A percentile compares a stretch with the other conserved stretches of the same genome.
These are phyloP conservation scores for Conger conger DNA, from an alignment of 2,113 vertebrate species.

Conservation along the genomic window DNA sequence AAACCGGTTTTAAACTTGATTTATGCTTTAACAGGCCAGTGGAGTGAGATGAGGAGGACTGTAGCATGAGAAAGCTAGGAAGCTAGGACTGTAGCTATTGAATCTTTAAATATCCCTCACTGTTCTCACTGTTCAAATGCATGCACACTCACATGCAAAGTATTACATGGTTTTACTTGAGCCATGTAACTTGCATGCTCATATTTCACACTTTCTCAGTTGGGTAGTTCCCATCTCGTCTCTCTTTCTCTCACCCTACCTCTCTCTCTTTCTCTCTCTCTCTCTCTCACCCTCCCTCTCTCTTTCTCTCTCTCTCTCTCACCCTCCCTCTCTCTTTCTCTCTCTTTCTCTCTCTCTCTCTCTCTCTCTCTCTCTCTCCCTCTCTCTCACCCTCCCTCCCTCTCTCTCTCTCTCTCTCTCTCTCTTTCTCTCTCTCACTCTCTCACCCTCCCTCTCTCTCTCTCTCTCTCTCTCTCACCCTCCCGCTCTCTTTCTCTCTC, in stretches of 20 bases:
- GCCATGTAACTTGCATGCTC: neutral
- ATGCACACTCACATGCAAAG: conserved; percentile 4
- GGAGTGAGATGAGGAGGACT: too few relatives aligned
- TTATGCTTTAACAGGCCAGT: too few relatives aligned
- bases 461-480: neutral
- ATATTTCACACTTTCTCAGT: conserved; percentile 21
- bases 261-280: neutral
- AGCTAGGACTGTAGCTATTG: neutral
- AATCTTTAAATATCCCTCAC: neutral
- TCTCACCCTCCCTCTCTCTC: neutral
- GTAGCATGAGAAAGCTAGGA: too few relatives aligned
- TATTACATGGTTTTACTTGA: neutral
- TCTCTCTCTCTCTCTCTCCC: too few relatives aligned
- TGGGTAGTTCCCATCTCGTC: neutral
- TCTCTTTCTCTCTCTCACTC: neutral
- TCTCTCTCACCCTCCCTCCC: too few relatives aligned
- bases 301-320: too few relatives aligned
- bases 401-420: neutral
- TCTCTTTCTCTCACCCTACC: neutral
- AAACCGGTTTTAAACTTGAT: too few relatives aligned
- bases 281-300: neutral
- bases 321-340: neutral
- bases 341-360: neutral
- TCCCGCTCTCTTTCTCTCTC: neutral
- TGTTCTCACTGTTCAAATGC: neutral